Conservation (phyloP, 1,140 invertebrate genomes). For the Euura lappo region DNA sequence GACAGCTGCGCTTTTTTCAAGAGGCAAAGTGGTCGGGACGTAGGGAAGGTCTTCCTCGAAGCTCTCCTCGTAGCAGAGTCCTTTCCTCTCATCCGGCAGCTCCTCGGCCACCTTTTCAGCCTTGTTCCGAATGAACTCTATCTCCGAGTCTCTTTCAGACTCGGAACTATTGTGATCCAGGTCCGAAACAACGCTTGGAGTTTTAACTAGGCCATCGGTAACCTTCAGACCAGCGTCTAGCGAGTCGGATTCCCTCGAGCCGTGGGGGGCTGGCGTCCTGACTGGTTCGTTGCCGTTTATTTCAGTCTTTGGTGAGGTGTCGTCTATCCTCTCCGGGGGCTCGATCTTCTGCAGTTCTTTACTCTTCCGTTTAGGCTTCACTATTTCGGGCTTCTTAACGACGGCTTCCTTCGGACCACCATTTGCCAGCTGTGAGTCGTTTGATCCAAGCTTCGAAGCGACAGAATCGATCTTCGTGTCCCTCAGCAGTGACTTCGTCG, state of each 20-base stretch:
- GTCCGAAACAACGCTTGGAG: conserved; percentile 52
- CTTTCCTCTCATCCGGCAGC: conserved; percentile 69
- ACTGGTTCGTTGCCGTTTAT: conserved; percentile 11
- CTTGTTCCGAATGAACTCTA: conserved; percentile 61
- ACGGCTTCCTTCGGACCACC: conserved; percentile 42
- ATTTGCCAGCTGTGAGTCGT: conserved; percentile 27
- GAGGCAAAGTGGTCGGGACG: conserved; percentile 82
- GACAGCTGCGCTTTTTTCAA: conserved; percentile 80
- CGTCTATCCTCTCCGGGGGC: conserved; percentile 3
- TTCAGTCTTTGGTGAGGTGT: conserved; percentile 8
- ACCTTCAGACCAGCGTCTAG: conserved; percentile 21
- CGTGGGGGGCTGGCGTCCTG: not conserved
- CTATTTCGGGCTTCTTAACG: conserved; percentile 39
- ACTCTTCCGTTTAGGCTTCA: conserved; percentile 48
- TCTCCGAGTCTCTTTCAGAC: conserved; percentile 76
- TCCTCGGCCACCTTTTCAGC: conserved; percentile 48
- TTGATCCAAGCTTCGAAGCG: not conserved
- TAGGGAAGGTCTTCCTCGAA: conserved; percentile 88
- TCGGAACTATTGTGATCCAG: conserved; percentile 75
- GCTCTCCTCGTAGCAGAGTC: conserved; percentile 79
- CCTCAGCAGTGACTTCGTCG: conserved; percentile 17
- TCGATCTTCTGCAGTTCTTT: conserved; percentile 33
- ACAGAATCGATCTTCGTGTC: conserved; percentile 7
- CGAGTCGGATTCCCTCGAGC: conserved; percentile 18
- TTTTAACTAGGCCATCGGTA: conserved; percentile 29